Conservation (phyloP, 37 sponge, comb jelly and placozoan species). For the Axinella damicornis region DNA sequence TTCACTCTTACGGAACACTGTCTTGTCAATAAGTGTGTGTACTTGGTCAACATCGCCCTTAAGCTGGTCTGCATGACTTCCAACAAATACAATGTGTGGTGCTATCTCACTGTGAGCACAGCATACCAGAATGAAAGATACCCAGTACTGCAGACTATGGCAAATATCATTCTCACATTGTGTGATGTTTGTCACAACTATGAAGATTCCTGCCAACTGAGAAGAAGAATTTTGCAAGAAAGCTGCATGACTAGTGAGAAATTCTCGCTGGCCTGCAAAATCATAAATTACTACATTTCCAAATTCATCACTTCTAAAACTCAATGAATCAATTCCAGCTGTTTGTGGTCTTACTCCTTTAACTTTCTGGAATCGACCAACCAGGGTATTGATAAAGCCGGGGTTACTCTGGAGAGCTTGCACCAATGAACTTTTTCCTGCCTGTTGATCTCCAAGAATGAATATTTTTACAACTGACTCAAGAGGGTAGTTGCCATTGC, state of each 20-base stretch:
- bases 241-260: constrained; percentile 19
- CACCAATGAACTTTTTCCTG: constrained; percentile 51
- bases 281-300: constrained; percentile 35
- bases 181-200: constrained; percentile 33
- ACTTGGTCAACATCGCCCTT: neutral
- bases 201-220: constrained; percentile 4
- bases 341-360: constrained; percentile 5
- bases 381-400: neutral
- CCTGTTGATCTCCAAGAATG: constrained; percentile 23
- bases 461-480: neutral
- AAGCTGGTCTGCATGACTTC: constrained; percentile 26
- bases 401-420: constrained; percentile 8
- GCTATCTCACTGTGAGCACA: neutral
- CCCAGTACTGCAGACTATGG: constrained; percentile 19
- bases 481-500: neutral
- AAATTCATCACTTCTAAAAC: constrained; percentile 9
- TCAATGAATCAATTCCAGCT: constrained; percentile 31
- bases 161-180: constrained; percentile 21
- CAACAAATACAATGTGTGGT: constrained; percentile 33
- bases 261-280: constrained; percentile 48
- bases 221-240: neutral
- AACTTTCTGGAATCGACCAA: neutral
- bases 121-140: constrained; percentile 5
- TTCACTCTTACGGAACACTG: neutral
- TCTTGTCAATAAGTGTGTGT: neutral